A percentile compares a stretch with the other conserved stretches of the same genome.
Evolutionary conservation across 2,888 invertebrate species (phyloP).

Genomic region (Apocheima hispidaria): DNA sequence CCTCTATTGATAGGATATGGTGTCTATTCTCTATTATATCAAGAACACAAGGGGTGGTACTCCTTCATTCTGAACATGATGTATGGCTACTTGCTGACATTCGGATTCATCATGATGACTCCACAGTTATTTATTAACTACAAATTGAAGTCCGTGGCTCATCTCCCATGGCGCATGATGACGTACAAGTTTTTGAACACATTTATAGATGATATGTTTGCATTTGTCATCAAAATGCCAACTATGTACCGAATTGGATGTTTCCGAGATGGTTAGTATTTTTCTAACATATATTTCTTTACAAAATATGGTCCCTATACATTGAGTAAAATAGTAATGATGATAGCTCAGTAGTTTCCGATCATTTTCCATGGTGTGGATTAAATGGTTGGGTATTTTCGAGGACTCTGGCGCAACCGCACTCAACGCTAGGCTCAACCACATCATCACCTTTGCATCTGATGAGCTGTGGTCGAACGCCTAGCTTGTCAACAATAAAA

Average conservation of each 20-base stretch:
- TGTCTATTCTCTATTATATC: constrained; percentile 96
- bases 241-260: constrained; percentile 99
- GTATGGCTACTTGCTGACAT: constrained; percentile 98
- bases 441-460: no score
- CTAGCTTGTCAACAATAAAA: not conserved
- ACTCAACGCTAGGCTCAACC: no score
- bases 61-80: constrained; percentile 98
- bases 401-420: no score
- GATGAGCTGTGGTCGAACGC: no score
- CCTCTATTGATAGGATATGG: constrained; percentile 97
- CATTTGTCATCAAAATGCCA: constrained; percentile 99
- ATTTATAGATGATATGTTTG: constrained; percentile 99
- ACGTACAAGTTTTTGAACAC: constrained; percentile 99
- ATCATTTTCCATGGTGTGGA: no score
- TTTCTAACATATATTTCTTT: not conserved
- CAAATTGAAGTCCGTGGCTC: constrained; percentile 99
- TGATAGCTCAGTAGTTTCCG: no score
- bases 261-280: constrained; percentile 94
- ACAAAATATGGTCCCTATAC: no score
- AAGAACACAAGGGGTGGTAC: constrained; percentile 99
- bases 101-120: constrained; percentile 99
- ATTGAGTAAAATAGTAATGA: no score
- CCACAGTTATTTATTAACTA: constrained; percentile 99
- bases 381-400: no score
- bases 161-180: constrained; percentile 99